Percentiles rank a stretch among this genome's conserved stretches.
Conservation (phyloP, 2,888 invertebrate species). For the Ametastegia equiseti region DNA sequence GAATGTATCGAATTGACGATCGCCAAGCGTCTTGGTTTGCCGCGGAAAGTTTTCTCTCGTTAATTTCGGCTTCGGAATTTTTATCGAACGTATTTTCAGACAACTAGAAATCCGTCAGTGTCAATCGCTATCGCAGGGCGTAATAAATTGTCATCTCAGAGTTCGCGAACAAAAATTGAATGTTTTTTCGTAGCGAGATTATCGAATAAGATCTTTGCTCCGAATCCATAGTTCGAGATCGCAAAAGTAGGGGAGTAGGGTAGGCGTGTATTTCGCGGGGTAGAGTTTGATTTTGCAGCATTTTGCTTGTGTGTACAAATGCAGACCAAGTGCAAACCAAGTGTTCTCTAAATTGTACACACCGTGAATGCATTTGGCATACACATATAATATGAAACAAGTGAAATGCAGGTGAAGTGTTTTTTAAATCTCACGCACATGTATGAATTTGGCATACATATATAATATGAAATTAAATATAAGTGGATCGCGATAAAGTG, state of each 20-base stretch:
- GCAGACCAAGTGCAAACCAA: not conserved
- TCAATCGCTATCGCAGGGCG: not conserved
- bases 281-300: not conserved
- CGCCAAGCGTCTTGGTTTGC: not conserved
- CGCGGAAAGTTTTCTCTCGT: not conserved
- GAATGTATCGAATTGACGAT: not conserved
- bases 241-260: not conserved
- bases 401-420: not conserved
- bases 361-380: not conserved
- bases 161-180: not conserved
- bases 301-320: not conserved
- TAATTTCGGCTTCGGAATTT: not conserved
- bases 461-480: not conserved
- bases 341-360: not conserved
- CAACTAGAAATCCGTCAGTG: no score
- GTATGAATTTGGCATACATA: not conserved
- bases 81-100: no score
- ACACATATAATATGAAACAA: not conserved
- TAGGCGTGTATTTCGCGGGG: not conserved
- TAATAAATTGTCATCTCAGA: not conserved
- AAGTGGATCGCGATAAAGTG: not conserved
- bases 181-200: not conserved
- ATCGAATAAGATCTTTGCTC: not conserved
- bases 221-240: not conserved
- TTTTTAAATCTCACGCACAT: not conserved